Evolutionary conservation across 2,888 invertebrate species (phyloP).

Genomic region (Tiliacea aurago): DNA sequence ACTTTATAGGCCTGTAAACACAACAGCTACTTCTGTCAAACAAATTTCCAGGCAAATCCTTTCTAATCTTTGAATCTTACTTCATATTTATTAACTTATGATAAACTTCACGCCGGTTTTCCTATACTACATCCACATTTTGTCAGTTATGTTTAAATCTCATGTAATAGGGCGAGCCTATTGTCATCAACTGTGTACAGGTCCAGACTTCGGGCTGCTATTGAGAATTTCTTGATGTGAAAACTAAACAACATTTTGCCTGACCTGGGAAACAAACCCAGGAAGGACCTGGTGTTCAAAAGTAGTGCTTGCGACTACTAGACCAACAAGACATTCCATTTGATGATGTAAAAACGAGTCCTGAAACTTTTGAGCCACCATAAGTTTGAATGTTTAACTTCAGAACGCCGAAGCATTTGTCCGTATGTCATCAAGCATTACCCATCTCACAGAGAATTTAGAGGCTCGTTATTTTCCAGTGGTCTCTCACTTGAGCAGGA

Average conservation of each 20-base stretch:
- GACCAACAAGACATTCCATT: neutral
- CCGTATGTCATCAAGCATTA: slow-evolving; percentile 52
- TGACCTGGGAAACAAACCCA: too few relatives aligned
- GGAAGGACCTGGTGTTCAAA: too few relatives aligned
- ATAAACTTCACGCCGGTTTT: too few relatives aligned
- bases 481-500: slow-evolving; percentile 60
- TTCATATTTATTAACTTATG: neutral
- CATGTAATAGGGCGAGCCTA: too few relatives aligned
- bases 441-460: slow-evolving; percentile 64
- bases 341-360: neutral
- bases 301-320: too few relatives aligned
- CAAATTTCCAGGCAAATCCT: neutral
- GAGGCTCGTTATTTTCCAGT: slow-evolving; percentile 66
- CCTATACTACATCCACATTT: too few relatives aligned
- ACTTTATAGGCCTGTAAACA: neutral
- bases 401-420: slow-evolving; percentile 11
- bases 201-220: too few relatives aligned
- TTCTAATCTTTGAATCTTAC: neutral
- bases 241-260: too few relatives aligned
- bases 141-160: too few relatives aligned
- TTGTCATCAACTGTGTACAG: too few relatives aligned
- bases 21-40: neutral
- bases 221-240: too few relatives aligned
- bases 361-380: neutral
- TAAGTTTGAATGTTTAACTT: neutral